Conservation (phyloP, 2,113 vertebrate genomes). For the Microcebus lehilahytsara region DNA sequence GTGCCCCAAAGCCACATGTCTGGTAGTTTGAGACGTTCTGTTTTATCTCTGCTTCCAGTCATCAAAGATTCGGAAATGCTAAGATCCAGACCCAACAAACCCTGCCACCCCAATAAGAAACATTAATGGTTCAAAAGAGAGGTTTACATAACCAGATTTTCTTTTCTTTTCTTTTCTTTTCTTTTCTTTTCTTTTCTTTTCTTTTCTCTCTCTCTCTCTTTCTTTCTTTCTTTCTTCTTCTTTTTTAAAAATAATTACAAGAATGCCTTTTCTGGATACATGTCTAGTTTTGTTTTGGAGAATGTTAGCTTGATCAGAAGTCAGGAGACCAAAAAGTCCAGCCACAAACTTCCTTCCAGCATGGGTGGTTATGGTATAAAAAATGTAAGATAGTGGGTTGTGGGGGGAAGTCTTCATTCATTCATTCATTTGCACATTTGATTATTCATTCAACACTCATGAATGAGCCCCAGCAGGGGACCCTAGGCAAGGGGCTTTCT, state of each 20-base stretch:
- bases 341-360: neutral
- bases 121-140: neutral
- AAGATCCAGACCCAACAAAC: neutral
- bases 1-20: neutral
- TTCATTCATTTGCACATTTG: neutral
- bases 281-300: neutral
- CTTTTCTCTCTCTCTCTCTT: too few species aligned
- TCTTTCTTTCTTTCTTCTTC: too few species aligned
- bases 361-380: neutral
- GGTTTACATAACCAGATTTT: neutral
- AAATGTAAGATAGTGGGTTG: neutral
- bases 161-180: too few species aligned
- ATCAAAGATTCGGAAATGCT: neutral
- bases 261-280: too few species aligned
- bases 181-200: too few species aligned
- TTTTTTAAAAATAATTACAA: too few species aligned
- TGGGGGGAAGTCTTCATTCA: neutral
- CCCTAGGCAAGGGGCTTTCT: neutral
- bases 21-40: neutral
- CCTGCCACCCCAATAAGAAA: neutral
- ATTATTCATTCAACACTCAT: neutral
- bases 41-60: constrained; percentile 3
- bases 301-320: neutral
- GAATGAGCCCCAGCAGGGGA: neutral
- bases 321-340: neutral